Evolutionary conservation across 2,888 invertebrate genomes (phyloP).

Genomic region (Hipparchia semele): DNA sequence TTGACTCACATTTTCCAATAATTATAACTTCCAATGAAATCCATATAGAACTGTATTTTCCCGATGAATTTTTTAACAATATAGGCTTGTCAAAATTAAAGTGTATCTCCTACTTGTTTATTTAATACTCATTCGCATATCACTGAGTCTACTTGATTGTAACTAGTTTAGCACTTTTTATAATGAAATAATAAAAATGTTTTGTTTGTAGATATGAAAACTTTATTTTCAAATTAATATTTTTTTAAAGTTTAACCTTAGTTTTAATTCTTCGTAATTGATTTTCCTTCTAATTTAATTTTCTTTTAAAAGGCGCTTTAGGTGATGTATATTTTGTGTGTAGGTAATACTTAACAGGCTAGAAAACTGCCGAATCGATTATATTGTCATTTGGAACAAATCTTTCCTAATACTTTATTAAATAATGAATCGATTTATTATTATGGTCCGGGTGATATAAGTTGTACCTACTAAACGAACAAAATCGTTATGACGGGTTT

Average conservation of each 20-base stretch:
- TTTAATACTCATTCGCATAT: background rate
- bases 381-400: too few relatives aligned
- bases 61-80: background rate
- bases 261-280: too few relatives aligned
- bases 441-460: too few relatives aligned
- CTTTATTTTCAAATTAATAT: background rate
- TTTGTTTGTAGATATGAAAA: background rate
- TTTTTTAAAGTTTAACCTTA: background rate
- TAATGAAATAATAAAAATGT: background rate
- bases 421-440: too few relatives aligned
- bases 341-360: too few relatives aligned
- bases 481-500: too few relatives aligned
- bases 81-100: background rate
- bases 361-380: too few relatives aligned
- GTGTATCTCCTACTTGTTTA: background rate
- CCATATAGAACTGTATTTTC: background rate
- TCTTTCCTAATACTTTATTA: too few relatives aligned
- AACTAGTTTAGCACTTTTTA: background rate
- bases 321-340: too few relatives aligned
- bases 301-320: too few relatives aligned
- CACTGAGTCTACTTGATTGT: background rate
- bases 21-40: constrained; percentile 7
- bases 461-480: too few relatives aligned
- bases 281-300: too few relatives aligned
- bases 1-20: constrained; percentile 1